Evolutionary conservation across 92 coral and sea anemone species (phyloP).

Genomic region (Hydrozoanthus gracilis): DNA sequence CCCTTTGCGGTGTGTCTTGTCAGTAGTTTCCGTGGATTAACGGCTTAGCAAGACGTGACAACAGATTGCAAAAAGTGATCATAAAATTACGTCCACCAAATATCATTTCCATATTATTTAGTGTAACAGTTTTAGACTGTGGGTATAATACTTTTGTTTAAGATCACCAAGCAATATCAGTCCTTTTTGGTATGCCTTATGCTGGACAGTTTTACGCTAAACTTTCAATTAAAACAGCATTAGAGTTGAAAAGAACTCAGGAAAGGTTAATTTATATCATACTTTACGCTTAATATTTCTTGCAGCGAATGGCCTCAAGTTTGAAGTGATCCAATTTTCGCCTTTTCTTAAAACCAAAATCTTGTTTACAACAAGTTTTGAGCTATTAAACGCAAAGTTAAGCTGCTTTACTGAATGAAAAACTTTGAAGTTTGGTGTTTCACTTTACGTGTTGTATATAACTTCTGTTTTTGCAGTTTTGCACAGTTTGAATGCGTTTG

Average conservation of each 20-base stretch:
- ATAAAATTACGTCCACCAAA: background rate
- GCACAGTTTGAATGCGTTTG: background rate
- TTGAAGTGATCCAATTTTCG: conserved; percentile 40
- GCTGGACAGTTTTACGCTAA: background rate
- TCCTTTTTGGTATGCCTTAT: background rate
- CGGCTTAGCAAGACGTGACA: conserved; percentile 9
- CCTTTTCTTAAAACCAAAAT: background rate
- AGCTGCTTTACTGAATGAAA: background rate
- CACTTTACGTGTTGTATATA: background rate
- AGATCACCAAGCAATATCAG: background rate
- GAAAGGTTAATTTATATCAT: background rate
- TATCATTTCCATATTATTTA: background rate
- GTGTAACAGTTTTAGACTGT: background rate
- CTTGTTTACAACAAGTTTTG: background rate
- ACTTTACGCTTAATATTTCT: background rate
- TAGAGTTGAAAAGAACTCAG: background rate
- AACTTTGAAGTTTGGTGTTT: background rate
- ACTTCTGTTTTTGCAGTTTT: background rate
- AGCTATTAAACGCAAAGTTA: background rate
- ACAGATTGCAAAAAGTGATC: background rate
- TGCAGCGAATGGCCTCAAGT: background rate
- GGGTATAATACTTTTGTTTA: background rate
- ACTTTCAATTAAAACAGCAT: background rate
- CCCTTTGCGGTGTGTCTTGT: background rate
- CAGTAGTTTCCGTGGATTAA: background rate